Evolutionary conservation across 2,113 vertebrate genomes (phyloP).

Genomic region (Atherinomorus stipes): DNA sequence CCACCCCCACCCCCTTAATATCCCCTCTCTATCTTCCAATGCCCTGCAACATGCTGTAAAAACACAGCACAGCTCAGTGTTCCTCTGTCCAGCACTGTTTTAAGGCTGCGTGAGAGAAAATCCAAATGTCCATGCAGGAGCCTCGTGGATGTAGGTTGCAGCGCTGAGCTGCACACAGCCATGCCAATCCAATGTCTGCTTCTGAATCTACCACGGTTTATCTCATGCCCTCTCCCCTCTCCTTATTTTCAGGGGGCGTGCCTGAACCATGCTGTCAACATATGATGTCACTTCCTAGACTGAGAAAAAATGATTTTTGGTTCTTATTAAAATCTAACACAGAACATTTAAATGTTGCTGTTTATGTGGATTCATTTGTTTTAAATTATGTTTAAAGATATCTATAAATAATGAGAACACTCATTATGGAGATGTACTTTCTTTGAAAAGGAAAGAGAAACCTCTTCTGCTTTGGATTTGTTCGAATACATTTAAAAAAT

Average conservation of each 20-base stretch:
- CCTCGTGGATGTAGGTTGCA: slow-evolving; percentile 60
- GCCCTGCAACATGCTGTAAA: slow-evolving; percentile 61
- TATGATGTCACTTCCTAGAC: slow-evolving; percentile 83
- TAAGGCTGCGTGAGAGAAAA: slow-evolving; percentile 68
- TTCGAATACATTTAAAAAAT: not conserved
- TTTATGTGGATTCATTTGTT: not conserved
- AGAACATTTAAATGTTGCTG: not conserved
- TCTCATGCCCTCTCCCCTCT: slow-evolving; percentile 61
- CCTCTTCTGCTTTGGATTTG: not conserved
- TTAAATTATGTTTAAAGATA: not conserved
- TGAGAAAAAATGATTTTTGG: slow-evolving; percentile 44
- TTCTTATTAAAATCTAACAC: slow-evolving; percentile 8
- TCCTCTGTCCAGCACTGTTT: slow-evolving; percentile 57
- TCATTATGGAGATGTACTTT: not conserved
- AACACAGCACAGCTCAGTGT: slow-evolving; percentile 57
- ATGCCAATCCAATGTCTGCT: slow-evolving; percentile 64
- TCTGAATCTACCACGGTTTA: slow-evolving; percentile 68
- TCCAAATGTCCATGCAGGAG: slow-evolving; percentile 71
- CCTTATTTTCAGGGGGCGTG: slow-evolving; percentile 72
- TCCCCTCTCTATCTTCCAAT: slow-evolving; percentile 55
- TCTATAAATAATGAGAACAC: too few species aligned
- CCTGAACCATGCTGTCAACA: slow-evolving; percentile 75
- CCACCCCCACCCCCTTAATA: slow-evolving; percentile 33
- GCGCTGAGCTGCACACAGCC: slow-evolving; percentile 64
- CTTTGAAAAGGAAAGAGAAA: not conserved